Conservation (phyloP, 2,888 invertebrate species). For the Lycocerus yunnanus region DNA sequence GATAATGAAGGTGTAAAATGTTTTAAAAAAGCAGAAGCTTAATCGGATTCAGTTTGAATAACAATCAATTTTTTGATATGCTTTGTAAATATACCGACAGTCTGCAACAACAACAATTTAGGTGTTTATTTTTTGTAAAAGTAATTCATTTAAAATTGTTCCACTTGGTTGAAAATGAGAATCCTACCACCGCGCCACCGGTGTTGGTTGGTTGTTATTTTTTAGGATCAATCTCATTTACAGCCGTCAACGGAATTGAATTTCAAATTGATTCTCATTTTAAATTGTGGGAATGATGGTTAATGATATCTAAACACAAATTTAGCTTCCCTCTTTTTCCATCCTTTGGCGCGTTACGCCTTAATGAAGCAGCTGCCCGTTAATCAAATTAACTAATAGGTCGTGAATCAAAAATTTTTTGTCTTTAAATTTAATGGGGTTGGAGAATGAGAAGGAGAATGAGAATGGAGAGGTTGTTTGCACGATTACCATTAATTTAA, state of each 20-base stretch:
- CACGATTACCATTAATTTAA: constrained; percentile 10
- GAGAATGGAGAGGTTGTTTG: neutral
- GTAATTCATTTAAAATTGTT: constrained; percentile 22
- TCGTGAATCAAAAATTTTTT: neutral
- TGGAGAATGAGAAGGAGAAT: neutral
- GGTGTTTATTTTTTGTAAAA: constrained; percentile 18
- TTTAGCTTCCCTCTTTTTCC: constrained; percentile 3
- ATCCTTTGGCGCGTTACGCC: constrained; percentile 5
- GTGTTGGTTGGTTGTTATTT: constrained; percentile 26
- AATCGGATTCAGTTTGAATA: neutral
- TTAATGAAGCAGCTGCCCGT: constrained; percentile 14
- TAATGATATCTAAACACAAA: constrained; percentile 36
- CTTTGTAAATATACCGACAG: constrained; percentile 12
- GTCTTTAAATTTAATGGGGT: neutral
- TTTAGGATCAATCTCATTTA: constrained; percentile 34
- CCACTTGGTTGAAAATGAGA: constrained; percentile 31
- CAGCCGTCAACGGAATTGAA: constrained; percentile 34
- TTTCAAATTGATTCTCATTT: constrained; percentile 35
- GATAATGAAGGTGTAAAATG: neutral
- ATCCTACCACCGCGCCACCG: constrained; percentile 21
- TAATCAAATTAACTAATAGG: neutral
- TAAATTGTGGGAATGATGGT: constrained; percentile 32
- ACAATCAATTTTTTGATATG: constrained; percentile 1
- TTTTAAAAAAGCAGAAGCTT: neutral
- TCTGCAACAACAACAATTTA: constrained; percentile 21